Conservation (phyloP, 2,888 invertebrate genomes). For the Odontocerum albicorne region DNA sequence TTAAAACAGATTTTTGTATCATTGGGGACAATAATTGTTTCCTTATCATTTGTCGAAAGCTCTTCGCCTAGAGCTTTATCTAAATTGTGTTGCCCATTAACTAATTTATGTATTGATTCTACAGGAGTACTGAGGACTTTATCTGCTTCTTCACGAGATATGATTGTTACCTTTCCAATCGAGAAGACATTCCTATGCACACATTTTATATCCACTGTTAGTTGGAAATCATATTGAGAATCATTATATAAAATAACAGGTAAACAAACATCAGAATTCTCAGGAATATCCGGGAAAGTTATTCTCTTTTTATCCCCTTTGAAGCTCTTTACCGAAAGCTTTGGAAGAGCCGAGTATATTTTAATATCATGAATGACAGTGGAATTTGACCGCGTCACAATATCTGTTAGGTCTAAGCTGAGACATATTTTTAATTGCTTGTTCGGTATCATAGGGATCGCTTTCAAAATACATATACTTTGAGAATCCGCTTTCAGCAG, state of each 20-base stretch:
- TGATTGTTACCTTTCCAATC: constrained; percentile 14
- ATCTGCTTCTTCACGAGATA: constrained; percentile 17
- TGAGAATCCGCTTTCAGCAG: constrained; percentile 30
- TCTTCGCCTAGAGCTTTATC: constrained; percentile 6
- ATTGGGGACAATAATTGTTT: constrained; percentile 19
- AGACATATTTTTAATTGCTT: constrained; percentile 21
- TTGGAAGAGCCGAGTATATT: constrained; percentile 15
- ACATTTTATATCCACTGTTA: constrained; percentile 21
- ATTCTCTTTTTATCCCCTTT: constrained; percentile 8
- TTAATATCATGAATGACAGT: constrained; percentile 22
- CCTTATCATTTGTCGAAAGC: constrained; percentile 8
- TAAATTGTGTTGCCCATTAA: constrained; percentile 6
- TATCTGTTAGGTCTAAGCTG: constrained; percentile 21
- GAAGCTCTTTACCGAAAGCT: constrained; percentile 16
- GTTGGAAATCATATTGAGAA: constrained; percentile 21
- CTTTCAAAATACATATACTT: constrained; percentile 18
- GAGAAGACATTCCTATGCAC: constrained; percentile 16
- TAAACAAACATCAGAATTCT: constrained; percentile 21
- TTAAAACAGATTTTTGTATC: constrained; percentile 21
- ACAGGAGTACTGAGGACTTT: constrained; percentile 5
- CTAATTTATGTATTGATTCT: constrained; percentile 14
- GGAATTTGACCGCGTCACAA: constrained; percentile 28
- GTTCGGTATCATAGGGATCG: constrained; percentile 13
- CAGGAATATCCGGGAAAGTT: constrained; percentile 27
- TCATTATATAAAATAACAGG: constrained; percentile 30